phyloP scores from a whole-genome alignment of 1,140 invertebrate genomes.

The Acromyrmex echinatior region DNA sequence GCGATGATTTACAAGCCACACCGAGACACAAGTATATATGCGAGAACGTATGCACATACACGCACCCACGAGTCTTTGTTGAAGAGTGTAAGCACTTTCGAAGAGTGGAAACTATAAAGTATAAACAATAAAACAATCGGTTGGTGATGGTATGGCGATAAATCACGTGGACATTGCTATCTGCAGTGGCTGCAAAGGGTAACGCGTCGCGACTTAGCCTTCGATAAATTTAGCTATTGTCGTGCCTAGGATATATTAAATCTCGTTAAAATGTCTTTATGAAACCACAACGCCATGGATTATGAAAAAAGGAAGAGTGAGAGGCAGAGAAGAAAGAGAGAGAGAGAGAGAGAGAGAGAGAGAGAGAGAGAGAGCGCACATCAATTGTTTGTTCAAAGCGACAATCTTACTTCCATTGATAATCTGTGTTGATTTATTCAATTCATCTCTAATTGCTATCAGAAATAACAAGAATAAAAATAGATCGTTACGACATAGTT shows the following conservation, averaged over 20 bases:
- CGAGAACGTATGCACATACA: slow-evolving; percentile 26
- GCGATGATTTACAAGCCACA: slow-evolving; percentile 72
- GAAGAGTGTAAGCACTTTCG: slow-evolving; percentile 66
- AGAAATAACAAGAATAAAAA: background rate
- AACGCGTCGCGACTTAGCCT: slow-evolving; percentile 62
- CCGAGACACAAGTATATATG: background rate
- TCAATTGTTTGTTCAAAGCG: slow-evolving; percentile 70
- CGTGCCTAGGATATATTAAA: slow-evolving; percentile 77
- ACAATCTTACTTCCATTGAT: slow-evolving; percentile 74
- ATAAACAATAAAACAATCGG: slow-evolving; percentile 77
- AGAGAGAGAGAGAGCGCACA: slow-evolving; percentile 45
- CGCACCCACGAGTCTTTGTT: slow-evolving; percentile 64
- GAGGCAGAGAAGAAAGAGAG: background rate
- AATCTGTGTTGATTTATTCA: slow-evolving; percentile 69
- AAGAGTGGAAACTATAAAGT: slow-evolving; percentile 76
- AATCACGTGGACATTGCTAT: slow-evolving; percentile 71
- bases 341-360: background rate
- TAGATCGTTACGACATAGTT: background rate
- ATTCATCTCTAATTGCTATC: slow-evolving; percentile 22
- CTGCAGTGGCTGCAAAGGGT: slow-evolving; percentile 62
- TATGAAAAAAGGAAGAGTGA: background rate
- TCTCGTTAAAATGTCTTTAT: slow-evolving; percentile 76
- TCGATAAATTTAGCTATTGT: slow-evolving; percentile 79
- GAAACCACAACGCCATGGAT: slow-evolving; percentile 16
- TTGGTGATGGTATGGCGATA: slow-evolving; percentile 63